Percentiles rank a stretch among this genome's conserved stretches.
These are phyloP conservation scores for Alviniconcha marisindica DNA, from an alignment of 1,140 invertebrate species.

Conservation along the genomic window DNA sequence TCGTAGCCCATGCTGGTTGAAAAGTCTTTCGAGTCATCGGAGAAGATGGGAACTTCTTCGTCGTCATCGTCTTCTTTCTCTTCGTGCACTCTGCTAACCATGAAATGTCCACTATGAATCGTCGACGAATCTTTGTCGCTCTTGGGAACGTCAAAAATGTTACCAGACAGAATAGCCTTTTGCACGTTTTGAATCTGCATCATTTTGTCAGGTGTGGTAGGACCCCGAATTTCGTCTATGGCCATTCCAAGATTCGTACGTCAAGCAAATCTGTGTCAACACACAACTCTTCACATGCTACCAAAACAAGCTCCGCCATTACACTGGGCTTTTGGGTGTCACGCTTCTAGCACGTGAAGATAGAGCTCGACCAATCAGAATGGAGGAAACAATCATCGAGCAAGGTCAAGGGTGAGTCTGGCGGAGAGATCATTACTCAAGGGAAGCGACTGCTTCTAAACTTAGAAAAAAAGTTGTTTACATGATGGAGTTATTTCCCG, in stretches of 20 bases:
- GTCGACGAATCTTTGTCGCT: slow-evolving; percentile 40
- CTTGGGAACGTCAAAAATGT: slow-evolving; percentile 25
- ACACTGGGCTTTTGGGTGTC: not conserved
- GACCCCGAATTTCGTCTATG: slow-evolving; percentile 32
- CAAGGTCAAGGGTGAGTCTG: slow-evolving; percentile 7
- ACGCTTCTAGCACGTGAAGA: slow-evolving; percentile 15
- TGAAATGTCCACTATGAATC: slow-evolving; percentile 98
- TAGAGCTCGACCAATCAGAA: slow-evolving; percentile 27
- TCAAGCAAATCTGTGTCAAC: not conserved
- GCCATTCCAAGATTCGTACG: slow-evolving; percentile 40
- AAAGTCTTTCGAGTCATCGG: slow-evolving; percentile 44
- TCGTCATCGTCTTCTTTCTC: slow-evolving; percentile 88
- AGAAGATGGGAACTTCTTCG: slow-evolving; percentile 56
- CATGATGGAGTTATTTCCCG: not conserved
- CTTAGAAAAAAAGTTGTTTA: not conserved
- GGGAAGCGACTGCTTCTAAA: not conserved
- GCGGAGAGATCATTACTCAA: not conserved
- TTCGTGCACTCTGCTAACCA: slow-evolving; percentile 95
- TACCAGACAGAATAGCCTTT: not conserved
- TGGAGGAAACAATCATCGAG: not conserved
- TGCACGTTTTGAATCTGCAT: slow-evolving; percentile 43
- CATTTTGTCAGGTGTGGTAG: slow-evolving; percentile 40
- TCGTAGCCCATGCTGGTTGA: slow-evolving; percentile 58
- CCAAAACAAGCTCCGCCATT: slow-evolving; percentile 33
- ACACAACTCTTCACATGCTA: not conserved